phyloP scores from a whole-genome alignment of 2,797 vertebrate species.

The Siniperca undulata region DNA sequence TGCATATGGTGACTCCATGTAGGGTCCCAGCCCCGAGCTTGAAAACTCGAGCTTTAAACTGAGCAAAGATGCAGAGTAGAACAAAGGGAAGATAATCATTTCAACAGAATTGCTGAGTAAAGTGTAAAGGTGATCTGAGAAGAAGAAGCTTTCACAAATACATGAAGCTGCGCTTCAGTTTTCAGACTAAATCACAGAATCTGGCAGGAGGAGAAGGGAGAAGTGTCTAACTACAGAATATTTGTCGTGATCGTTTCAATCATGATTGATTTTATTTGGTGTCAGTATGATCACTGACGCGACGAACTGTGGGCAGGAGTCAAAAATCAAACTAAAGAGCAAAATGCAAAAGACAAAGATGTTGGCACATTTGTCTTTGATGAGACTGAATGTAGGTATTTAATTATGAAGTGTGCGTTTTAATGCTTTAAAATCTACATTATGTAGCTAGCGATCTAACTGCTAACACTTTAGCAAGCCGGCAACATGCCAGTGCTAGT shows the following conservation, averaged over 20 bases:
- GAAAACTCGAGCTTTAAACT: slow-evolving; percentile 1
- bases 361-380: too few species aligned
- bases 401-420: too few species aligned
- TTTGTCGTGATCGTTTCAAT: too few species aligned
- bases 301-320: not conserved
- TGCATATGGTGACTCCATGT: not conserved
- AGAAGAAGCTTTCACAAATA: not conserved
- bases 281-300: not conserved
- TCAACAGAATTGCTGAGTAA: not conserved
- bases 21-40: not conserved
- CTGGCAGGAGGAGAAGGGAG: not conserved
- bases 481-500: too few species aligned
- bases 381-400: too few species aligned
- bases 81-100: not conserved
- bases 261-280: too few species aligned
- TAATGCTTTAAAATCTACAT: too few species aligned
- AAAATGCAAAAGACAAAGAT: too few species aligned
- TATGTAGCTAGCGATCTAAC: too few species aligned
- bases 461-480: too few species aligned
- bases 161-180: not conserved
- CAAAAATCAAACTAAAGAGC: too few species aligned
- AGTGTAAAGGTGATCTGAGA: slow-evolving; percentile 1
- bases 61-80: not conserved
- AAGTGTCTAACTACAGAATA: not conserved
- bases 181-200: not conserved